Base-by-base conservation (phyloP, 2,797 vertebrate species). In the Darevskia mixta region DNA sequence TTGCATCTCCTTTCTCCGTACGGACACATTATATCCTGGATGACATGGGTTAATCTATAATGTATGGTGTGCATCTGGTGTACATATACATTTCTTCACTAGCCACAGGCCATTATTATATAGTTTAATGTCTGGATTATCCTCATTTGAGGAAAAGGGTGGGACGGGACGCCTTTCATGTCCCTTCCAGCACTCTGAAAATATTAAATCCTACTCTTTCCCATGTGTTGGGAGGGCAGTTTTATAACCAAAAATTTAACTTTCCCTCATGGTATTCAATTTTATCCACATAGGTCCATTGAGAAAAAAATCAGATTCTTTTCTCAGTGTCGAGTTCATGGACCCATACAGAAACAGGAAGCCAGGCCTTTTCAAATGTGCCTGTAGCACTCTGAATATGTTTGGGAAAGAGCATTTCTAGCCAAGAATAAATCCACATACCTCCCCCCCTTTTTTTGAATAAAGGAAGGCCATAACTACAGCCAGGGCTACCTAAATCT, bases 401-500 rank as follows among this genome's bases (percentile, higher is more conserved):
- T 95, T 95, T 95, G 92, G 91, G 94, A 92, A 94, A 84, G 89
- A 90, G 91, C 93, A 93, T 95, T 94, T 94, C 93, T 94, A 93
- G 91, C 88, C 83, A 94, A 93, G 91, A 92, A 96, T 95, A 95
- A 95, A 96, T 96, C 85, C 91, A 93, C 83, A 32, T 88, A 89
- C 83, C 88, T 35, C 35, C 35, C 35, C 35, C 35, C 35, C 35
- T 35, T 66, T 80, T 3, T 1, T 55, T 55, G 49, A 55, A 55
- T 55, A 55, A 90, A 86, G 69, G 95, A 95, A 95, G 95, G 95
- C 94, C 95, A 95, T 86, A 95, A 80, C 73, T 0, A 87, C 91
- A 94, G 93, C 94, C 94, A 95, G 83, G 92, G 91, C 89, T 88
- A 95, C 93, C 94, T 96, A 96, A 96, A 95, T 96, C 94, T 96